Conservation (phyloP, 2,797 vertebrate species). For the Poeciliopsis infans region DNA sequence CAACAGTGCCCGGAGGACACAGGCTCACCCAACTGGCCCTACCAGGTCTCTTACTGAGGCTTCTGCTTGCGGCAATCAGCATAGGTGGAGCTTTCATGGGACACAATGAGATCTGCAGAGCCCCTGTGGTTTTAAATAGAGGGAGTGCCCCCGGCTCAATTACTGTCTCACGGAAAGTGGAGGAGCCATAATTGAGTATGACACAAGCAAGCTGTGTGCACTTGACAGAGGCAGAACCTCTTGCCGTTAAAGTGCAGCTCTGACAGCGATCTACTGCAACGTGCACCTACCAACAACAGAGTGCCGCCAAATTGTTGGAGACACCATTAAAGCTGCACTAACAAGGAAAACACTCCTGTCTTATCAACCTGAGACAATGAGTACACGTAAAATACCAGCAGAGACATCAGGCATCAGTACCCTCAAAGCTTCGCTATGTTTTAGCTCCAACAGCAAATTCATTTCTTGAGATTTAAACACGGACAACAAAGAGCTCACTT, state of each 20-base stretch:
- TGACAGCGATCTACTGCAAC: conserved; percentile 58
- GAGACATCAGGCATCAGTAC: background rate
- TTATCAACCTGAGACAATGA: conserved; percentile 30
- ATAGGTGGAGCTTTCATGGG: conserved; percentile 63
- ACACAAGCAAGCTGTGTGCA: conserved; percentile 75
- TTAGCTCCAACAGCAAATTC: background rate
- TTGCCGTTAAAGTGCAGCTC: conserved; percentile 58
- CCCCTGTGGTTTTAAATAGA: conserved; percentile 79
- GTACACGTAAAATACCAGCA: conserved; percentile 3
- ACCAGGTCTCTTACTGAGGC: conserved; percentile 57
- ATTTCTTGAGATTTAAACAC: background rate
- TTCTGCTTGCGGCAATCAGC: conserved; percentile 62
- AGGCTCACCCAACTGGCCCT: conserved; percentile 36
- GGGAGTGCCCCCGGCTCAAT: conserved; percentile 76
- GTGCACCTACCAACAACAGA: conserved; percentile 48
- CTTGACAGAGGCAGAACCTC: conserved; percentile 63
- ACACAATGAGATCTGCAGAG: conserved; percentile 63
- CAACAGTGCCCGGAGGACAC: conserved; percentile 56
- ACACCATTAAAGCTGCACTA: conserved; percentile 47
- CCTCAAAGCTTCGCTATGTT: background rate
- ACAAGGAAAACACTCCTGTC: conserved; percentile 32
- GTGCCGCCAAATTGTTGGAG: conserved; percentile 39
- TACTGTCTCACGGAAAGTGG: conserved; percentile 69
- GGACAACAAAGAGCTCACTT: background rate
- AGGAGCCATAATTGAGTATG: conserved; percentile 74